Conservation (phyloP, 2,797 vertebrate genomes). For the Schizopygopsis malacanthus region DNA sequence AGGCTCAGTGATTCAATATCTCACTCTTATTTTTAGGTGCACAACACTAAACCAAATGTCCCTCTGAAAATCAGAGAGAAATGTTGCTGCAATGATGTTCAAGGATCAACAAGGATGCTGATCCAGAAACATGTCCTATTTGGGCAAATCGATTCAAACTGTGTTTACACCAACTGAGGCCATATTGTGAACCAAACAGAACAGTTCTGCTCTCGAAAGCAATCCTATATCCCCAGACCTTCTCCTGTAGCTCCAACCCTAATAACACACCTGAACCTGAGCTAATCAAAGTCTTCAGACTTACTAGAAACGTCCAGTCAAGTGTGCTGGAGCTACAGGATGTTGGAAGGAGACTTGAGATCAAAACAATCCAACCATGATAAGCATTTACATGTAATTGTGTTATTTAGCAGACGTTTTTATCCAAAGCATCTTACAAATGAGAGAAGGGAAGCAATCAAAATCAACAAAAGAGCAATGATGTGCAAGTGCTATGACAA, state of each 20-base stretch:
- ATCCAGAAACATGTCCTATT: conserved; percentile 20
- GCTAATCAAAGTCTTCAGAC: background rate
- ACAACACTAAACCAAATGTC: background rate
- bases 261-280: background rate
- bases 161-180: conserved; percentile 15
- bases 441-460: no score
- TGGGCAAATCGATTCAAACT: conserved; percentile 6
- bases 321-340: background rate
- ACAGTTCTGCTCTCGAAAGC: conserved; percentile 35
- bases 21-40: background rate
- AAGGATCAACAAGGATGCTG: background rate
- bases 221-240: conserved; percentile 52
- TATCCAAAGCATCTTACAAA: no score
- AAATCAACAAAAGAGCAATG: no score
- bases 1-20: background rate
- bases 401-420: no score
- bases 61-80: background rate
- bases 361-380: no score
- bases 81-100: background rate
- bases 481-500: no score
- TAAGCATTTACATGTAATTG: no score
- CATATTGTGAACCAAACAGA: conserved; percentile 45
- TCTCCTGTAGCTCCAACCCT: background rate
- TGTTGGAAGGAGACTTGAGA: background rate
- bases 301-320: background rate